These are phyloP conservation scores for Sciurus carolinensis DNA, from an alignment of 2,797 vertebrate genomes.

Conservation along the genomic window DNA sequence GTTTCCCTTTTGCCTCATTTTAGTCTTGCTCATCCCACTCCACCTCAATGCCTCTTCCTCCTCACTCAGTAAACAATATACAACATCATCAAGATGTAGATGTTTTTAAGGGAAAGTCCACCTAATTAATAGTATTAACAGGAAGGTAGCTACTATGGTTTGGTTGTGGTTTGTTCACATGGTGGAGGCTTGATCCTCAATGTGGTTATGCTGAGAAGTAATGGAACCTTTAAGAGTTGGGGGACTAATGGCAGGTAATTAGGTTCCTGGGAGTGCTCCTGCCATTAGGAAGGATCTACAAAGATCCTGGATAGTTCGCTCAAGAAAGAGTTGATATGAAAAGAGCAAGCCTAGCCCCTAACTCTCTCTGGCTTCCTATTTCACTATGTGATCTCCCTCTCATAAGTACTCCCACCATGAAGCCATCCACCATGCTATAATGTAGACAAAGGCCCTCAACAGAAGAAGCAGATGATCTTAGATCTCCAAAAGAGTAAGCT, in stretches of 20 bases:
- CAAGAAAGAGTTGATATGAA: background rate
- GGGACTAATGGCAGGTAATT: too few species aligned
- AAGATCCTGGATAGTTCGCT: background rate
- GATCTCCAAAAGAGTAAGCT: background rate
- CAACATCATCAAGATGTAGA: slow-evolving; percentile 22
- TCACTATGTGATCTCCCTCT: background rate
- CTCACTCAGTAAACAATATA: background rate
- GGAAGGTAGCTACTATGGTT: background rate
- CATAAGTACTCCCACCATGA: background rate
- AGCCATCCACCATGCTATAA: background rate
- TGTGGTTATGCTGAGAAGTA: too few species aligned
- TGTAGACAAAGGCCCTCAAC: background rate
- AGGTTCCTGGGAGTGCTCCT: too few species aligned
- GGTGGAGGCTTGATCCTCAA: background rate
- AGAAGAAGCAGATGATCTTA: background rate
- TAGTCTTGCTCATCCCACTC: background rate
- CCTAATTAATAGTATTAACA: background rate
- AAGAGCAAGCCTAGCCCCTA: background rate
- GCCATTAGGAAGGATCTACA: too few species aligned
- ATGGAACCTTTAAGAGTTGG: too few species aligned
- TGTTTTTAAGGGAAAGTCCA: background rate
- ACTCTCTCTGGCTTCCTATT: background rate
- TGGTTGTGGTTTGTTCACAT: background rate
- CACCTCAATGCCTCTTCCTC: background rate
- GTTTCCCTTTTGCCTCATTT: background rate